Evolutionary conservation across 1,140 invertebrate genomes (phyloP), one percentile per base, ranked within the genome.

Genomic region (Diorhabda sublineata): DNA sequence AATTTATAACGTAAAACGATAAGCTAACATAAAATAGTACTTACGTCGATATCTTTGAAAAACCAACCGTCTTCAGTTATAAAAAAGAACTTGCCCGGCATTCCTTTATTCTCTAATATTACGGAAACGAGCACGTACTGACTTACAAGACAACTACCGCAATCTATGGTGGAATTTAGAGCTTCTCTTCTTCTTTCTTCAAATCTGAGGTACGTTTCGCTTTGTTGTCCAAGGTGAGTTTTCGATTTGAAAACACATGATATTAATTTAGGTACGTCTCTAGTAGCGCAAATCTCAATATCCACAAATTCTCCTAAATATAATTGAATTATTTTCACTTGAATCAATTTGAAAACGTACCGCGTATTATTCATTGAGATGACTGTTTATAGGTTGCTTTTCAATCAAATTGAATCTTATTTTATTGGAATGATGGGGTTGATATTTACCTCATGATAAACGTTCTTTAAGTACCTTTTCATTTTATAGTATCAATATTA

Each of bases 141-240:
- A 41, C 76, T 73, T 3, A 71, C 57, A 44, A 78, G 69, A 66
- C 73, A 75, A 59, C 64, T 60, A 9, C 77, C 77, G 68, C 72
- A 76, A 44, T 78, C 76, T 7, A 78, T 74, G 3, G 74, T 64
- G 4, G 73, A 63, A 61, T 78, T 78, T 2, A 76, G 56, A 41
- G 74, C 75, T 11, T 67, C 41, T 9, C 65, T 60, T 61, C 76
- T 59, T 3, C 61, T 61, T 26, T 67, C 42, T 11, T 64, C 61
- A 73, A 66, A 74, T 44, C 59, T 8, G n/a, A 57, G 5, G 4
- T 41, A 58, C 47, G 65, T 65, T 6, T 63, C 64, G 59, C 58
- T 26, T 3, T 26, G 26, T 3, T 8, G 41, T 2, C 66, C 59
- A 4, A 58, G 42, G 45, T 58, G 26, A 8, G 52, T 60, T 9